Evolutionary conservation across 2,797 vertebrate genomes (phyloP), one percentile per base, ranked within the genome.

Genomic region (Ciconia nigra): DNA sequence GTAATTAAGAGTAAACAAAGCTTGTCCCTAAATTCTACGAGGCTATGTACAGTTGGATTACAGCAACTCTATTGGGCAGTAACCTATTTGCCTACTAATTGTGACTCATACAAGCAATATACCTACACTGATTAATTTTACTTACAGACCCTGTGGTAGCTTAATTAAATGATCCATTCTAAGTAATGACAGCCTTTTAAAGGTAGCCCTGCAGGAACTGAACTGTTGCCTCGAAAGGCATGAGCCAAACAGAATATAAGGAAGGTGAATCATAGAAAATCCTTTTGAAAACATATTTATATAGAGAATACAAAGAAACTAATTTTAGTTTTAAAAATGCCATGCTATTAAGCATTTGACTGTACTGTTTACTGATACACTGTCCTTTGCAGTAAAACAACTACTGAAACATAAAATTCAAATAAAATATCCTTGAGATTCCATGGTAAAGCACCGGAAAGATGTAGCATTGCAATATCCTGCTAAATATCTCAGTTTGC

Each of bases 141-240:
- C 89, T 97, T 96, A 91, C 93, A 96, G 71, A 81, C 96, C 91
- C 90, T 91, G 89, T 93, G 95, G 96, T 96, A 87, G 83, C 71
- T 97, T 98, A 98, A 98, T 98, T 98, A 98, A 98, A 98, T 96
- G 91, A 97, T 96, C 90, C 81, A 85, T 97, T 97, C 57, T 90
- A 96, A 98, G 97, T 96, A 98, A 97, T 95, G 90, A 96, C 87
- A 96, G 92, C n/a, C 66, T 95, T 93, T 96, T 93, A 93, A 87
- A 87, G 96, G 84, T 55, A 97, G 96, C 91, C 89, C 96, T 95
- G 78, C 87, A 97, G 97, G 97, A 97, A 96, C 80, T 94, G 76
- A 94, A 95, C 70, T 91, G 29, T 94, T 97, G 81, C 95, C 61
- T 97, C 44, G 21, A 61, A 94, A 97, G 79, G 49, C 85, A 51